Evolutionary conservation across 1,140 invertebrate genomes (phyloP), one percentile per base, ranked within the genome.

Genomic region (Octopus bimaculoides): DNA sequence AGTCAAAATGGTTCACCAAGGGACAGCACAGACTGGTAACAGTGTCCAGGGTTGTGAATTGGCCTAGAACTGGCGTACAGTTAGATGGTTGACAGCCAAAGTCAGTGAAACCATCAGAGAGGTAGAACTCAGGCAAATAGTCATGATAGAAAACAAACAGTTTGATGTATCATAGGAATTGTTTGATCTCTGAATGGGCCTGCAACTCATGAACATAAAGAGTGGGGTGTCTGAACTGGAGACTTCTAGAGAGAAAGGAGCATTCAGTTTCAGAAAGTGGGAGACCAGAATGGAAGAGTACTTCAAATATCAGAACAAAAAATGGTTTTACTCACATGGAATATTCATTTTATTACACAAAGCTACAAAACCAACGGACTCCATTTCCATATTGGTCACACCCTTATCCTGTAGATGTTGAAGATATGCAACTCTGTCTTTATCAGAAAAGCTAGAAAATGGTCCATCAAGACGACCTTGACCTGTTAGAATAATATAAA

Each of bases 371-470:
- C 94, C 94, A 0, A 95, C 92, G 2, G 95, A 94, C 90, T 99
- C 98, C 98, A 99, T 99, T 91, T 99, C 98, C 84, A 99, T 98
- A 89, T 99, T 99, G 1, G 95, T 92, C 5, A 99, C 94, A 3
- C 96, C 96, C 41, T 93, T 89, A 26, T 94, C 92, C 69, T 95
- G 92, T 77, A 98, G 87, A 81, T 93, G 92, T 56, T 93, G 92
- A 78, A 99, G 90, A 86, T 96, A 99, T 17, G 94, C 93, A 92
- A 97, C 93, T 90, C 98, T 98, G 75, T 99, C 97, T 1, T 92
- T 90, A 88, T 96, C 94, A 3, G 92, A 94, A 90, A 96, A 98
- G 80, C 98, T 96, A 89, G 97, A 99, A 90, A 99, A 98, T 6
- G 97, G 97, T 3, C 98, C 98, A 89, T 99, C 98, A 80, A 98